These are phyloP conservation scores for Amphibalanus amphitrite DNA, from an alignment of 1,140 invertebrate genomes.

Conservation along the genomic window DNA sequence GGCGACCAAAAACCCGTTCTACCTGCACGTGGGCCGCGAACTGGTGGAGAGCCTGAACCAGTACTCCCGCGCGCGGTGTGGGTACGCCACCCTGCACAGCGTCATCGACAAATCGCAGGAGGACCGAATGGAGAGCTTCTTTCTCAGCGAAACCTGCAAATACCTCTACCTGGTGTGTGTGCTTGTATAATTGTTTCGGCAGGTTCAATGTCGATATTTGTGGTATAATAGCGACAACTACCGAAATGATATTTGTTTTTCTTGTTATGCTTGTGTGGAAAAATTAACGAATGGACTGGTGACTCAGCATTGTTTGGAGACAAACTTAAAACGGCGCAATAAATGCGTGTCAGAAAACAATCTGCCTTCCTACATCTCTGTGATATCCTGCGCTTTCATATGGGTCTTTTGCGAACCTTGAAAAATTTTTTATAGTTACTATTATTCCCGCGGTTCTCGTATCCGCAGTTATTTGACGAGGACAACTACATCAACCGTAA, in stretches of 20 bases:
- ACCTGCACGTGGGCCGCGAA: slow-evolving; percentile 46
- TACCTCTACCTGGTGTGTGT: slow-evolving; percentile 68
- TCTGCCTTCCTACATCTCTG: too few relatives aligned
- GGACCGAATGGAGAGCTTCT: slow-evolving; percentile 98
- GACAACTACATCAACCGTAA: slow-evolving; percentile 44
- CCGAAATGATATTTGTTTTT: too few relatives aligned
- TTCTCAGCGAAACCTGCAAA: slow-evolving; percentile 94
- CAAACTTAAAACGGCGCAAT: not conserved
- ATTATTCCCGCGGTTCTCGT: slow-evolving; percentile 14
- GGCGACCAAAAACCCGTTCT: slow-evolving; percentile 52
- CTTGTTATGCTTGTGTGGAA: too few relatives aligned
- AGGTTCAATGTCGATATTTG: too few relatives aligned
- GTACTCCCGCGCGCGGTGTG: slow-evolving; percentile 40
- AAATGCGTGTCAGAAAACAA: slow-evolving; percentile 5
- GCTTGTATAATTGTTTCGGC: too few relatives aligned
- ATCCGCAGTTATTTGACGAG: slow-evolving; percentile 42
- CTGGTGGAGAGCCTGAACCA: slow-evolving; percentile 42
- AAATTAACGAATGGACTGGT: not conserved
- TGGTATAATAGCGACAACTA: too few relatives aligned
- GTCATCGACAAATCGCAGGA: slow-evolving; percentile 74
- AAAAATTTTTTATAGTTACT: slow-evolving; percentile 7
- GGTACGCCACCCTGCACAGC: slow-evolving; percentile 51
- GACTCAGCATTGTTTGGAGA: slow-evolving; percentile 2
- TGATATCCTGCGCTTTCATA: too few relatives aligned
- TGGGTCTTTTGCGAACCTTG: slow-evolving; percentile 6